These are phyloP conservation scores for Anser cygnoides DNA, from an alignment of 2,113 vertebrate species.

Conservation along the genomic window DNA sequence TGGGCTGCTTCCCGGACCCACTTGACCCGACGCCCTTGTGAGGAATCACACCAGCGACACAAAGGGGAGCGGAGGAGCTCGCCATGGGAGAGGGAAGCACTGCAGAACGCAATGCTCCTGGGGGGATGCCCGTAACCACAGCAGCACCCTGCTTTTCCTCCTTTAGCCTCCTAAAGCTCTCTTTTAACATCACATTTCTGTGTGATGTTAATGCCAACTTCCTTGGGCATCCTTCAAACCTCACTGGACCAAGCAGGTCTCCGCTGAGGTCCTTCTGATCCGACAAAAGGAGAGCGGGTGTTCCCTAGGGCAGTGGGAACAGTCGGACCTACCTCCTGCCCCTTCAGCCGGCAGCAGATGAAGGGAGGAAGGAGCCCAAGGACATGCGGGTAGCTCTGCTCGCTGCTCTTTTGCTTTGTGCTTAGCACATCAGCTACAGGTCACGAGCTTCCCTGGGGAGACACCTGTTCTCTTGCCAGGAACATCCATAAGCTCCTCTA, in stretches of 20 bases:
- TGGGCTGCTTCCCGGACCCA: neutral
- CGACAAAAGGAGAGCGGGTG: neutral
- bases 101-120: neutral
- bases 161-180: neutral
- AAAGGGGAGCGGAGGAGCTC: neutral
- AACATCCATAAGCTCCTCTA: slow-evolving; percentile 34
- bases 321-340: fast-evolving
- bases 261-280: neutral
- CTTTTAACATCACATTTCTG: neutral
- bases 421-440: neutral
- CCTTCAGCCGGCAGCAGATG: neutral
- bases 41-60: neutral
- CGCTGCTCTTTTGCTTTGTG: slow-evolving; percentile 12
- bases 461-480: slow-evolving; percentile 13
- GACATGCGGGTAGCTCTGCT: neutral
- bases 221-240: neutral
- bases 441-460: neutral
- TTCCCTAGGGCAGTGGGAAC: neutral
- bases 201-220: neutral
- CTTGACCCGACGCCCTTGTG: neutral
- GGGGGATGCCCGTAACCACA: neutral
- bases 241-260: neutral
- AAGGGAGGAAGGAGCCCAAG: neutral
- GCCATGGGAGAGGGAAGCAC: neutral
- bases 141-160: neutral